A percentile compares a stretch with the other conserved stretches of the same genome.
phyloP scores from a whole-genome alignment of 2,888 invertebrate genomes.

The Sicus ferrugineus region DNA sequence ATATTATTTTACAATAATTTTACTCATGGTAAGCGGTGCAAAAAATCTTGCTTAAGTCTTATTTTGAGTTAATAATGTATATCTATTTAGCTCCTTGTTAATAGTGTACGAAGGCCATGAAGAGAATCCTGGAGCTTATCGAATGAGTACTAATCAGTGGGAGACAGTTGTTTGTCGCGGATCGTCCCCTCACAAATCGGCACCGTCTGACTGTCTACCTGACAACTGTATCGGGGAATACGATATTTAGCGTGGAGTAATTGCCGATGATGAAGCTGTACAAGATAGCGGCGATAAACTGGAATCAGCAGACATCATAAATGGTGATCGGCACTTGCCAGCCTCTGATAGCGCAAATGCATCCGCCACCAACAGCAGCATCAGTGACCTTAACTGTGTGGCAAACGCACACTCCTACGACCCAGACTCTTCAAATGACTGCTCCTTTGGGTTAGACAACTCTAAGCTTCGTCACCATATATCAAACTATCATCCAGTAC shows the following conservation, averaged over 20 bases:
- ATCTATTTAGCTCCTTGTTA: conserved; percentile 76
- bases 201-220: conserved; percentile 55
- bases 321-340: conserved; percentile 54
- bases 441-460: no score
- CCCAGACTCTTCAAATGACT: conserved; percentile 79
- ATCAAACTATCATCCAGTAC: no score
- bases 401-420: conserved; percentile 69
- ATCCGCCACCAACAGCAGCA: conserved; percentile 61
- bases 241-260: conserved; percentile 48
- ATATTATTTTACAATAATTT: conserved; percentile 58
- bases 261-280: conserved; percentile 40
- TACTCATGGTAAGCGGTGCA: conserved; percentile 80
- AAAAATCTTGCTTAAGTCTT: not conserved
- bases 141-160: conserved; percentile 56
- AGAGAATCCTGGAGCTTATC: conserved; percentile 64
- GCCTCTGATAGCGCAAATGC: conserved; percentile 60
- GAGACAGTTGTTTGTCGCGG: conserved; percentile 15
- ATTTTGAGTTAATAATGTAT: not conserved
- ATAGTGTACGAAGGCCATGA: conserved; percentile 85
- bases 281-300: conserved; percentile 58
- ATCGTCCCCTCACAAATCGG: conserved; percentile 41
- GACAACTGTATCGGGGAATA: conserved; percentile 59
- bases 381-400: conserved; percentile 41
- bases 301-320: conserved; percentile 54
- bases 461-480: no score